Percentiles rank a stretch among this genome's conserved stretches.
Conservation (phyloP, 1,140 invertebrate species). For the Brachionus calyciflorus region DNA sequence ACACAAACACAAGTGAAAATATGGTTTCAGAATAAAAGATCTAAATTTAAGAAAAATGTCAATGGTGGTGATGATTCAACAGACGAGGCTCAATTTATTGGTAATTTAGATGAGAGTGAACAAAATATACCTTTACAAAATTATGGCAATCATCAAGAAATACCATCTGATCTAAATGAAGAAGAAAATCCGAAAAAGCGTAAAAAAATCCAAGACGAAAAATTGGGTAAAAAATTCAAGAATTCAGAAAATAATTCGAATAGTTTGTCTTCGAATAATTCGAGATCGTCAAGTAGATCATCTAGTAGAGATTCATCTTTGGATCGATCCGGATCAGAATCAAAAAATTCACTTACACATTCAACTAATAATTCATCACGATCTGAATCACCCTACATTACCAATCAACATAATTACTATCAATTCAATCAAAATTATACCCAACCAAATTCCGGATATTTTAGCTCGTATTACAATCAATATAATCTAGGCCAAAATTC, state of each 20-base stretch:
- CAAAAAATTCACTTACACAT: not conserved
- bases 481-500: not conserved
- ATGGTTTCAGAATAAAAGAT: slow-evolving; percentile 93
- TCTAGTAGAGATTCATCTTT: not conserved
- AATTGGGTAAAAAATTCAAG: not conserved
- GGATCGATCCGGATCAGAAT: not conserved
- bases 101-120: not conserved
- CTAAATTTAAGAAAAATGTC: slow-evolving; percentile 96
- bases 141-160: not conserved
- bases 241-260: not conserved
- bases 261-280: slow-evolving; percentile 1
- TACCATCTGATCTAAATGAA: not conserved
- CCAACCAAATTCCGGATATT: not conserved
- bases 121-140: not conserved
- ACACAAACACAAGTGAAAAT: slow-evolving; percentile 98
- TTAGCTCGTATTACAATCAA: not conserved
- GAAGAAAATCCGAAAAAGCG: not conserved
- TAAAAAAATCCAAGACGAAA: not conserved
- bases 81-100: not conserved
- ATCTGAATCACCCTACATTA: not conserved
- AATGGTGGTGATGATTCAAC: slow-evolving; percentile 55
- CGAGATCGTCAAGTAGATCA: not conserved
- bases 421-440: slow-evolving; percentile 8
- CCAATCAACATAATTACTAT: not conserved
- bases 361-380: slow-evolving; percentile 4